phyloP scores from a whole-genome alignment of 37 sponge, comb jelly and placozoan genomes.

The Halichondria panicea region DNA sequence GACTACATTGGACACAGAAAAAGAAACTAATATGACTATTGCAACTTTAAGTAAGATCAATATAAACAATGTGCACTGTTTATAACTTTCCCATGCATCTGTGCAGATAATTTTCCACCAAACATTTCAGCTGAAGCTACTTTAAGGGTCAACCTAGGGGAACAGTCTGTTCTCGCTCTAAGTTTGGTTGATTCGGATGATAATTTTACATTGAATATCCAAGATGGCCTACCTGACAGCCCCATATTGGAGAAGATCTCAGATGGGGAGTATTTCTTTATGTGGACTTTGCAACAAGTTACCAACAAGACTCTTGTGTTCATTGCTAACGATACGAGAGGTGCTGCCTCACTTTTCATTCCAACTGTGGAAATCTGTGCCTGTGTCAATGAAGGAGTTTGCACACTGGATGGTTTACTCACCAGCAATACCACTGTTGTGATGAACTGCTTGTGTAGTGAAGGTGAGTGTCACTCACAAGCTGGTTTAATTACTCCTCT shows the following conservation, averaged over 20 bases:
- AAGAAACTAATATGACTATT: too few relatives aligned
- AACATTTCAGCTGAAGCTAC: constrained; percentile 20
- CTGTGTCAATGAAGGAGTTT: constrained; percentile 53
- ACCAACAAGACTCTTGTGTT: constrained; percentile 1
- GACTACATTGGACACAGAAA: too few relatives aligned
- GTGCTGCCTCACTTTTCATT: constrained; percentile 13
- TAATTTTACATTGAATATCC: constrained; percentile 3
- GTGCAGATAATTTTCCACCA: constrained; percentile 54
- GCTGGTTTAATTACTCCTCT: neutral
- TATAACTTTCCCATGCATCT: neutral
- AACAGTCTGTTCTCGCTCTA: constrained; percentile 13
- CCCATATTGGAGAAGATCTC: neutral
- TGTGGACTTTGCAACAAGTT: constrained; percentile 10
- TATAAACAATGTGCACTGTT: neutral
- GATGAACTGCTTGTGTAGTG: constrained; percentile 24
- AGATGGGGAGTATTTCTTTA: constrained; percentile 7
- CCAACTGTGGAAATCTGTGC: constrained; percentile 38
- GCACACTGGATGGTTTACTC: constrained; percentile 30
- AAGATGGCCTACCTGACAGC: constrained; percentile 1
- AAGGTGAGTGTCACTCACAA: constrained; percentile 19
- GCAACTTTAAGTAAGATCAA: too few relatives aligned
- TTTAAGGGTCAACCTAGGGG: constrained; percentile 17
- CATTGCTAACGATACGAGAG: constrained; percentile 31
- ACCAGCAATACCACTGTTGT: constrained; percentile 2
- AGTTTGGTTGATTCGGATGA: constrained; percentile 11